These are phyloP conservation scores for Sciurus niger DNA, from an alignment of 2,113 vertebrate species.

Conservation along the genomic window DNA sequence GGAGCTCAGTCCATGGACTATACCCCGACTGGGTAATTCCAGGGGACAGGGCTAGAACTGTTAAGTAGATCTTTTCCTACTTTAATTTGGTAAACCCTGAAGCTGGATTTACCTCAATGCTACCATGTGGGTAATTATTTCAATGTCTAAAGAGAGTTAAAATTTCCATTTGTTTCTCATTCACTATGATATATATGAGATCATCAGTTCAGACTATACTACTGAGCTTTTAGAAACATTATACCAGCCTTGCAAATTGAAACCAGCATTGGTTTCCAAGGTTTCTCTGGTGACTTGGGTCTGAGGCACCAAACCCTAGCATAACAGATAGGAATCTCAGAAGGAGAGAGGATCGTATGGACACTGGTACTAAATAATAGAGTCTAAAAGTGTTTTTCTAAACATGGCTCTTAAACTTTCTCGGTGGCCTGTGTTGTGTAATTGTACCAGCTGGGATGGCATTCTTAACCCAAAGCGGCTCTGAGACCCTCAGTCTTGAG, in stretches of 20 bases:
- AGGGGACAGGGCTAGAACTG: background rate
- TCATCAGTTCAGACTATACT: background rate
- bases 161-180: conserved; percentile 31
- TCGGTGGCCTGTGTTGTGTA: background rate
- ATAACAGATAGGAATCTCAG: conserved; percentile 22
- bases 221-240: conserved; percentile 48
- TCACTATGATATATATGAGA: background rate
- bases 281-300: conserved; percentile 3
- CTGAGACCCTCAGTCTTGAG: background rate
- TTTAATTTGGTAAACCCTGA: conserved; percentile 48
- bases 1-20: background rate
- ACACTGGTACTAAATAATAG: conserved; percentile 39
- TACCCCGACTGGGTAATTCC: background rate
- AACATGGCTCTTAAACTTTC: background rate
- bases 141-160: conserved; percentile 12
- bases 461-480: background rate
- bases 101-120: background rate
- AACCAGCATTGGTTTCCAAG: background rate
- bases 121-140: background rate
- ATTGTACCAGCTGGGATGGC: background rate
- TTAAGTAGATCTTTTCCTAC: background rate
- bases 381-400: conserved; percentile 9
- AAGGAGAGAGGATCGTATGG: background rate
- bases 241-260: conserved; percentile 29
- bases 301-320: background rate